Evolutionary conservation across 2,797 vertebrate genomes (phyloP), one percentile per base, ranked within the genome.

Genomic region (Phrynocephalus guinanensis): DNA sequence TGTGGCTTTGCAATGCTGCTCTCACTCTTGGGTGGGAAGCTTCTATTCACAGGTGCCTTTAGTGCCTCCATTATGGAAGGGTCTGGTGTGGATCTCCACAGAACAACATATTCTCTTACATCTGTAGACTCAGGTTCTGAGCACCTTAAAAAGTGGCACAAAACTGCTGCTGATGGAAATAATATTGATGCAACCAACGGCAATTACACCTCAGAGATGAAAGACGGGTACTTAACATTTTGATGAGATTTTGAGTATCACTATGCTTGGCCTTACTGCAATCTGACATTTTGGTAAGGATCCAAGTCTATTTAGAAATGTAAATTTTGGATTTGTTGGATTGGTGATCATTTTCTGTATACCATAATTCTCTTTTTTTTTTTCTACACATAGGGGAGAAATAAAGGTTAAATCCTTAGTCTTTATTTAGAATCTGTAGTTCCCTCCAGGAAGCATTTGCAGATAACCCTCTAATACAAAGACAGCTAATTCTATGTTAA

Each of bases 361-460:
- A 4, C 87, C 52, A 92, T 22, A 10, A 33, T 75, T 88, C 71
- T 88, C 7, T 82, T 86, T 93, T 90, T 63, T 33, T 75, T 91
- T 92, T 93, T 52, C 52, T 52, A 8, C 52, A 76, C 76, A 15
- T 68, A 89, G 73, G 91, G 76, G 91, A 92, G 73, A 83, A 93
- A 86, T 26, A 89, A 86, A 91, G 67, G 52, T 83, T 81, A 92
- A 83, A 86, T 71, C 6, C 48, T 92, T 78, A 81, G 81, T 90
- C 83, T 95, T 90, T 91, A 87, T 93, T 93, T 92, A 92, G 82
- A 90, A 50, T 22, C 63, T 90, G 82, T 28, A 85, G 6, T 5
- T 87, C 38, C 77, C 92, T 94, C 87, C 91, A 87, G 77, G 90
- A 95, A 93, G 68, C 75, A 88, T 13, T 93, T 92, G 89, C 0